phyloP scores from a whole-genome alignment of 2,113 vertebrate genomes.

The Hypanus sabinus region DNA sequence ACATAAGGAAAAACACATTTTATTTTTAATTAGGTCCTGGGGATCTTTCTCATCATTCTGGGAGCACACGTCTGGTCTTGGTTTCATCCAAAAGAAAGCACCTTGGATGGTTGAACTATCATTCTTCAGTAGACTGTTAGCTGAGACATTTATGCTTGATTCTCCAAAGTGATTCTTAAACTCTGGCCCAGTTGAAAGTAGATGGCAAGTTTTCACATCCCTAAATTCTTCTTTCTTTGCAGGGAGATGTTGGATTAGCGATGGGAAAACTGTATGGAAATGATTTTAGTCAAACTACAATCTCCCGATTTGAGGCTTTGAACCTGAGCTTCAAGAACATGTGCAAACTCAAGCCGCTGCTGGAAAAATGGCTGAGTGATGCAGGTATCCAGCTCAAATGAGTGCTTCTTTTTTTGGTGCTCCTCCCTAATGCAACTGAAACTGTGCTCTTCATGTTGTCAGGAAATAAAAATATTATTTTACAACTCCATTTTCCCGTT shows the following conservation, averaged over 20 bases:
- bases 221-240: constrained; percentile 34
- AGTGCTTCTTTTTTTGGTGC: background rate
- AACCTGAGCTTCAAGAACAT: constrained; percentile 98
- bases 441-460: background rate
- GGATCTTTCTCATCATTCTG: no score
- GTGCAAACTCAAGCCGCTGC: constrained; percentile 95
- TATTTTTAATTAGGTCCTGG: no score
- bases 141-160: no score
- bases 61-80: no score
- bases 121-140: no score
- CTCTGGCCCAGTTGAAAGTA: background rate
- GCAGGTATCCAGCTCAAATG: constrained; percentile 63
- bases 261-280: constrained; percentile 98
- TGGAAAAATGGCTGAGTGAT: constrained; percentile 96
- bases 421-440: background rate
- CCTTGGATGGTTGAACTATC: no score
- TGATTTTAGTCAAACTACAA: constrained; percentile 97
- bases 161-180: no score
- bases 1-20: no score
- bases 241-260: constrained; percentile 92
- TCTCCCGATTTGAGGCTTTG: constrained; percentile 92
- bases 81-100: no score
- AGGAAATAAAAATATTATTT: background rate
- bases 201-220: background rate
- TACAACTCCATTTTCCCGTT: background rate